These are phyloP conservation scores for Chrysoperla carnea DNA, from an alignment of 1,140 invertebrate species.

Conservation along the genomic window DNA sequence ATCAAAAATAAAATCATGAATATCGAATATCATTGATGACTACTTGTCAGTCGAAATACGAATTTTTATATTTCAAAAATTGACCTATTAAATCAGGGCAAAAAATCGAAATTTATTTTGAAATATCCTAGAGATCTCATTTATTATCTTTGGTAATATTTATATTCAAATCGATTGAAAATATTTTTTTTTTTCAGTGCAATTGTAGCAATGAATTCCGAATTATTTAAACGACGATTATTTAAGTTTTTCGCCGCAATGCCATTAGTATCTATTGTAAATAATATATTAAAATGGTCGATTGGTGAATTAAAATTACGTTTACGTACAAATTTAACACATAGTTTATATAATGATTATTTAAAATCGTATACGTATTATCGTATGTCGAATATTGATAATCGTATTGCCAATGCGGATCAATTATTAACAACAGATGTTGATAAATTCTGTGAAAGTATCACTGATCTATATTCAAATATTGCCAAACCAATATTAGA, in stretches of 20 bases:
- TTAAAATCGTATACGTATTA: conserved; percentile 89
- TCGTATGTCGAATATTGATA: conserved; percentile 91
- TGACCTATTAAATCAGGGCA: too few relatives aligned
- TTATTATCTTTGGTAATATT: too few relatives aligned
- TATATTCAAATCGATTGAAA: too few relatives aligned
- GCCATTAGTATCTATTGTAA: conserved; percentile 75
- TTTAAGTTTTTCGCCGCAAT: conserved; percentile 61
- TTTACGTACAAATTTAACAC: conserved; percentile 75
- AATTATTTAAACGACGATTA: conserved; percentile 56
- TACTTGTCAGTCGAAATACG: too few relatives aligned
- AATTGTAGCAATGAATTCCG: conserved; percentile 74
- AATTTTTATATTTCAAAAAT: too few relatives aligned
- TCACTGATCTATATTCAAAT: conserved; percentile 92
- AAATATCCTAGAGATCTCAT: too few relatives aligned
- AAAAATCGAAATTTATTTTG: too few relatives aligned
- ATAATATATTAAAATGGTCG: conserved; percentile 85
- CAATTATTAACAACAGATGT: conserved; percentile 92
- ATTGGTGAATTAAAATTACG: conserved; percentile 84
- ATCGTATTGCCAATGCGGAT: conserved; percentile 87
- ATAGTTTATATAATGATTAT: conserved; percentile 79
- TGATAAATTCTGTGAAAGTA: conserved; percentile 91
- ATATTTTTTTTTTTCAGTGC: conserved; percentile 45
- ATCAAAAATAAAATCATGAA: too few relatives aligned
- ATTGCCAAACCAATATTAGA: conserved; percentile 93
- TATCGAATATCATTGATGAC: too few relatives aligned